Base-by-base conservation (phyloP, 2,797 vertebrate species). In the Furcifer pardalis region DNA sequence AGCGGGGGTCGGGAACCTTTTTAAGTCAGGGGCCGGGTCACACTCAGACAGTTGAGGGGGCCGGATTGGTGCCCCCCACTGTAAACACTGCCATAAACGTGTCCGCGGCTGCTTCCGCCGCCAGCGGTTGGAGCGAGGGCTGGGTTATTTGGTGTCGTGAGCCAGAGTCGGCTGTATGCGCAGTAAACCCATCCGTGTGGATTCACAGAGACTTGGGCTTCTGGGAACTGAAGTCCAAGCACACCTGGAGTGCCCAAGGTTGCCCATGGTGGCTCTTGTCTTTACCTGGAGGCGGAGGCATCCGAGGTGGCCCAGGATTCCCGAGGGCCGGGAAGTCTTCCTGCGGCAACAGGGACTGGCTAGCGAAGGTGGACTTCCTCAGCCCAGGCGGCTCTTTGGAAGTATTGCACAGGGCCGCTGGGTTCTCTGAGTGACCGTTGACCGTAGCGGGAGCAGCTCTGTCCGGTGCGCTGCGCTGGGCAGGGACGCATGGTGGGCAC, bases 231-330 rank as follows among this genome's bases (percentile, higher is more conserved):
- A n/a, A n/a, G n/a, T n/a, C n/a, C n/a, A n/a, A n/a, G n/a, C n/a
- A n/a, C n/a, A n/a, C n/a, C 73, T n/a, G 52, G 52, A 52, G 46
- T 19, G 19, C 52, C 52, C 17, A 56, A 56, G 52, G 15, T 5
- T 2, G 52, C 17, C 15, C 15, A 56, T 4, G 5, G 52, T 4
- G 21, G 52, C 73, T 2, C 25, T 27, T 25, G 35, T 0, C 12
- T 82, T 49, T 90, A 99, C 99, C 99, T 97, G 99, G 98, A 94
- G 98, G 99, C 1, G 99, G 99, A 32, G 98, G 98, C 93, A 97
- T 98, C 93, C 97, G 96, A 71, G 97, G 92, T 32, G 94, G 94
- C 84, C 94, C 95, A 85, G 94, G 94, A 84, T 94, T 95, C 37
- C 96, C 92, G 52, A 99, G 97, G 2, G 97, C 98, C 71, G 99